Percentiles rank a stretch among this genome's conserved stretches.
Conservation (phyloP, 2,797 vertebrate species). For the Phaenicophaeus curvirostris region DNA sequence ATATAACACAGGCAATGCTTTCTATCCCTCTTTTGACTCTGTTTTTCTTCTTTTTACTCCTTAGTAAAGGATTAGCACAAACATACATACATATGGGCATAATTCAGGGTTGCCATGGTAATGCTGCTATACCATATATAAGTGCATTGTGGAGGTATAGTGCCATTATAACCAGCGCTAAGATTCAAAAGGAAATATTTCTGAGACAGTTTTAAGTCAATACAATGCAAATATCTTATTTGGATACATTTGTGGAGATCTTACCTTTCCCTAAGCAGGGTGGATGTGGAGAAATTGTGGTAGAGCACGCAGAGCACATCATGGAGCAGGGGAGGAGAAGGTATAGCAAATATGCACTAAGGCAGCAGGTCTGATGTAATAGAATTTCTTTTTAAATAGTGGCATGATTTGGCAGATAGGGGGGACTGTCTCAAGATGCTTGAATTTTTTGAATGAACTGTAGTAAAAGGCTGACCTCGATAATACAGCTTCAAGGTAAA, state of each 20-base stretch:
- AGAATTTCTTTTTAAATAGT: not conserved
- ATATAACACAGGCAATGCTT: not conserved
- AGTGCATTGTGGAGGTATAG: conserved; percentile 16
- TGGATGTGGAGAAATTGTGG: not conserved
- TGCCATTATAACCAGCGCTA: not conserved
- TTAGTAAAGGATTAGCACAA: conserved; percentile 55
- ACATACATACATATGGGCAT: conserved; percentile 31
- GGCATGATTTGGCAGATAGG: not conserved
- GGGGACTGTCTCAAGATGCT: not conserved
- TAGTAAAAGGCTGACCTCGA: not conserved
- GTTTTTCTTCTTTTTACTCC: not conserved
- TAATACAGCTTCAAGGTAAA: not conserved
- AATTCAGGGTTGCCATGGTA: conserved; percentile 62
- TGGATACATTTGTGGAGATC: not conserved
- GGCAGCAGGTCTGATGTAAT: not conserved
- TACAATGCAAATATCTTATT: not conserved
- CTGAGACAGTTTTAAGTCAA: conserved; percentile 17
- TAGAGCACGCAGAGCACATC: not conserved
- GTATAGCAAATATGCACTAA: rapidly evolving
- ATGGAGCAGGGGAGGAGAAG: rapidly evolving
- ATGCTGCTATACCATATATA: conserved; percentile 50
- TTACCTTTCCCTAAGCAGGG: not conserved
- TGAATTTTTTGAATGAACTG: not conserved
- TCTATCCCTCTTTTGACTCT: not conserved
- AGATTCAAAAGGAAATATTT: conserved; percentile 28